Evolutionary conservation across 1,140 invertebrate species (phyloP), one percentile per base, ranked within the genome.

Genomic region (Papilio xuthus): DNA sequence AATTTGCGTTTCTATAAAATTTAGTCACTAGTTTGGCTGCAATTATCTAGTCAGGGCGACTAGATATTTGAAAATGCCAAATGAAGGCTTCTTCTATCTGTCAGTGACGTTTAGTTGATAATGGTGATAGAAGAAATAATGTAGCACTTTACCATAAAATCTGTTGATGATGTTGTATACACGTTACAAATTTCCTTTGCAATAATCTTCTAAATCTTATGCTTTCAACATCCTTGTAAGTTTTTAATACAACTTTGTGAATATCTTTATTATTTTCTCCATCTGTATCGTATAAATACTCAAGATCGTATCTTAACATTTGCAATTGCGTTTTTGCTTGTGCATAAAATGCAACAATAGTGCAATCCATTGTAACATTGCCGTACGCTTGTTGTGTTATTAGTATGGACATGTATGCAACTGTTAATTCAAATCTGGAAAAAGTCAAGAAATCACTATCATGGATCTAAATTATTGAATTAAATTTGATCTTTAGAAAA

Each of bases 351-450:
- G 87, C 83, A 7, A 88, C 87, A 20, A 92, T 89, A 12, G 87
- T 88, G 70, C 90, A 91, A 56, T 92, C 89, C 88, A 90, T 88
- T n/a, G 89, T 90, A 9, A 88, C 85, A 71, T 91, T 88, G 1
- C 83, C 90, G 37, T 86, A 89, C 9, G 81, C 90, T 84, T 91
- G 89, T 26, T 88, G 44, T 18, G 83, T 83, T 81, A 91, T 86
- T 42, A 86, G 26, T 32, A 88, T 56, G 13, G 82, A 82, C 86
- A 89, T 87, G 32, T 85, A 89, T 2, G 79, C 32, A 0, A 83
- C 47, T 8, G 83, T 84, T 56, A 90, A 70, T 73, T 81, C 82
- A 71, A 91, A 91, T 32, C 90, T 92, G 82, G 47, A 91, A 89
- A 47, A 79, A 26, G 37, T 41, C 47, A 41, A 26, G 6, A 53